Conservation (phyloP, 1,140 invertebrate genomes). For the Bombus pascuorum region DNA sequence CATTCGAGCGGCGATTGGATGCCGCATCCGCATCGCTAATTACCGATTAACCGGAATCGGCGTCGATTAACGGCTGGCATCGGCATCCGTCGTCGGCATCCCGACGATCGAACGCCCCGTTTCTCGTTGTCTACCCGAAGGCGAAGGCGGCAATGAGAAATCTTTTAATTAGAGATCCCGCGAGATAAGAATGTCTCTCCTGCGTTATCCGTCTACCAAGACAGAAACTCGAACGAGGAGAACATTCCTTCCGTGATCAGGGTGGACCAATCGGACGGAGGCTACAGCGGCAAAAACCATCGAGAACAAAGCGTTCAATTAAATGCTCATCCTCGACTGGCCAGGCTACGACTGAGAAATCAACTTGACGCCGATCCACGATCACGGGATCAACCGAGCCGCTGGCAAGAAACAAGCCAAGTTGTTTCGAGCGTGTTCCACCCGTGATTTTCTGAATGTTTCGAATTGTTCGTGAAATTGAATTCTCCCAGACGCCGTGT, state of each 20-base stretch:
- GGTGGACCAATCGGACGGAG: background rate
- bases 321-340: slow-evolving; percentile 30
- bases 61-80: slow-evolving; percentile 29
- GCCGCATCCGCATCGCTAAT: slow-evolving; percentile 37
- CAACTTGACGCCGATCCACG: slow-evolving; percentile 36
- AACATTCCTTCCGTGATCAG: slow-evolving; percentile 53
- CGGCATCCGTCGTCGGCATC: slow-evolving; percentile 2
- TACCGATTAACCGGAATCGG: slow-evolving; percentile 28
- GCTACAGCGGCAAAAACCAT: slow-evolving; percentile 38
- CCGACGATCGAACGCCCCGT: background rate
- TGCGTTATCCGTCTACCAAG: slow-evolving; percentile 21
- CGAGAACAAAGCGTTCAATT: slow-evolving; percentile 61
- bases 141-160: slow-evolving; percentile 57
- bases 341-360: slow-evolving; percentile 33
- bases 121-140: slow-evolving; percentile 20
- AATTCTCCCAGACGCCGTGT: background rate
- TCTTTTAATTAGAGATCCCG: slow-evolving; percentile 70
- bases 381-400: background rate
- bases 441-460: background rate
- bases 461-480: slow-evolving; percentile 14
- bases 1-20: background rate
- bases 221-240: background rate
- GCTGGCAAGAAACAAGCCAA: background rate
- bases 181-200: slow-evolving; percentile 50
- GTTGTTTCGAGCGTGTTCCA: background rate